phyloP scores from a whole-genome alignment of 2,888 invertebrate genomes.

The Graphium colonna region DNA sequence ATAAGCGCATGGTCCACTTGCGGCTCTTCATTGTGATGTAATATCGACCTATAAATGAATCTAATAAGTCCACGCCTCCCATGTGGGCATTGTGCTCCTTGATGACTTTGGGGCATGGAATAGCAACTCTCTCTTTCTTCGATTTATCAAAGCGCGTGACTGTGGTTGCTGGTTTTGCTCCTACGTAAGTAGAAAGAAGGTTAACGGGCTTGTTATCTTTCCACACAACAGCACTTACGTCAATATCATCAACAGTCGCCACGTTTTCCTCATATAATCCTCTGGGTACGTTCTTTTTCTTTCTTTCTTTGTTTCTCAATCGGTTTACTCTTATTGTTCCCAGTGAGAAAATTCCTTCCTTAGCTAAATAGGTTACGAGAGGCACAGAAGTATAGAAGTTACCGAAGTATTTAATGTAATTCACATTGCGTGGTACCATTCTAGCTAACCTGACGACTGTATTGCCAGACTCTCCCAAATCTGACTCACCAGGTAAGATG shows the following conservation, averaged over 20 bases:
- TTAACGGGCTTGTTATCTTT: conserved; percentile 51
- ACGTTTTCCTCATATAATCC: conserved; percentile 37
- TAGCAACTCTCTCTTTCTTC: conserved; percentile 28
- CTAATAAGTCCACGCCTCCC: conserved; percentile 32
- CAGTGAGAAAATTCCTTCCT: conserved; percentile 36
- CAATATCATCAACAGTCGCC: conserved; percentile 35
- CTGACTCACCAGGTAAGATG: conserved; percentile 35
- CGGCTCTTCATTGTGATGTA: conserved; percentile 38
- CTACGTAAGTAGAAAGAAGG: no score
- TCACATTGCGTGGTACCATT: conserved; percentile 35
- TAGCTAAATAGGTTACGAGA: conserved; percentile 36
- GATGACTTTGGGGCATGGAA: conserved; percentile 33
- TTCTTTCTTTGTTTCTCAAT: conserved; percentile 37
- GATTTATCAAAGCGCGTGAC: conserved; percentile 38
- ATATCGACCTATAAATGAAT: conserved; percentile 29
- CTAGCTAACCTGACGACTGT: conserved; percentile 36
- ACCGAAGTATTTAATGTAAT: conserved; percentile 16
- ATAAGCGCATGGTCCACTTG: conserved; percentile 38
- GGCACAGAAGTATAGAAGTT: conserved; percentile 34
- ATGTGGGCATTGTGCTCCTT: conserved; percentile 33
- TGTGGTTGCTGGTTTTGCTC: no score
- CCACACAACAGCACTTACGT: no score
- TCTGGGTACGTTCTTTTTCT: conserved; percentile 38
- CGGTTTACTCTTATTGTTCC: conserved; percentile 38
- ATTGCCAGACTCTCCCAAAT: conserved; percentile 37